Base-by-base conservation (phyloP, 2,113 vertebrate genomes). In the Ictidomys tridecemlineatus region DNA sequence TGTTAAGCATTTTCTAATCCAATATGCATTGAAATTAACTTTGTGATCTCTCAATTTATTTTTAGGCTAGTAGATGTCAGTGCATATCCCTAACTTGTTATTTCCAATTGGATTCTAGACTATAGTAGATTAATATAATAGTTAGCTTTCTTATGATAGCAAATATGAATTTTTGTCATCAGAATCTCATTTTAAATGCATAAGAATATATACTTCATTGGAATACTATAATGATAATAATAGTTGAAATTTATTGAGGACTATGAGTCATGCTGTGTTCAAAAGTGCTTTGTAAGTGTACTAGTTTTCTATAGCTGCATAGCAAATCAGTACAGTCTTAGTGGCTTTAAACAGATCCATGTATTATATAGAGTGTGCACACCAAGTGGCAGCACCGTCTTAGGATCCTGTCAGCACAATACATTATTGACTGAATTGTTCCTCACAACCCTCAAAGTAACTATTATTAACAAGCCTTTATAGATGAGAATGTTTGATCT, bases 61-160 rank as follows among this genome's bases (percentile, higher is more conserved):
- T 95, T 90, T 93, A 95, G 65, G 30, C 58, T 61, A 95, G 26
- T 58, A 91, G 69, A 14, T 95, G 24, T 48, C 37, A 65, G 17
- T 79, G 24, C 2, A n/a, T 69, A 82, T 87, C 61, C 24, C 94
- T 34, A 93, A 89, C 39, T 82, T 94, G n/a, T 58, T 91, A 82
- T 78, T 93, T 95, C 69, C 56, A 95, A 20, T 48, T 93, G 17
- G 76, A 63, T 91, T 95, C 28, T 14, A 77, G 32, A 82, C 26
- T 85, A 14, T 70, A 88, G 18, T 24, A 85, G 70, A 34, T 30
- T 16, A 94, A 51, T 7, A 70, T 28, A 86, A 72, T 63, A 80
- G 53, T 93, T 88, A 51, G 24, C 72, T 89, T 83, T 9, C 8
- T 89, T 95, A 13, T 73, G 39, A 30, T 9, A 42, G 73, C 84